Evolutionary conservation across 2,113 vertebrate species (phyloP).

Genomic region (Tympanuchus pallidicinctus): DNA sequence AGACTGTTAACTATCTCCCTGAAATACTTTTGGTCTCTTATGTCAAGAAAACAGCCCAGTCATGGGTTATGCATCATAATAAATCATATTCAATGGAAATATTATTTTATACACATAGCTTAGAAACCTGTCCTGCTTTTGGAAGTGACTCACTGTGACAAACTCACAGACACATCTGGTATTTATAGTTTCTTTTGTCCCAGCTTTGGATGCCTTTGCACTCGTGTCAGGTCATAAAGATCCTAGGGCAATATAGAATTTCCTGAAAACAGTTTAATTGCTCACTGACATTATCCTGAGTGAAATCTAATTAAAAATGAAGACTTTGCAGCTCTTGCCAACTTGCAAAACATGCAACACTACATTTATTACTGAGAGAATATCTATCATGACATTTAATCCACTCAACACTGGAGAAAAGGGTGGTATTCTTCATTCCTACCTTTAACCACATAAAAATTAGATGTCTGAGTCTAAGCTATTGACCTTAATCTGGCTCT

Average conservation of each 20-base stretch:
- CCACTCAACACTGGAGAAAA: constrained; percentile 4
- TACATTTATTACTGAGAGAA: constrained; percentile 23
- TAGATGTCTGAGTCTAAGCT: not conserved
- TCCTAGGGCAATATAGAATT: constrained; percentile 39
- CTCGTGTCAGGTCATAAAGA: constrained; percentile 16
- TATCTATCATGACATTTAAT: constrained; percentile 6
- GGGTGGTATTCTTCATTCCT: not conserved
- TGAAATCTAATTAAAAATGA: constrained; percentile 43
- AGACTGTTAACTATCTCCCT: not conserved
- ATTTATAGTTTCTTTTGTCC: constrained; percentile 63
- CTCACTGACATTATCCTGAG: constrained; percentile 39
- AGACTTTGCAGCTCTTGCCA: constrained; percentile 19
- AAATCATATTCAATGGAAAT: not conserved
- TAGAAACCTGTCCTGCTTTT: not conserved
- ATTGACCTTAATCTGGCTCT: constrained; percentile 24
- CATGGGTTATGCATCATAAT: not conserved
- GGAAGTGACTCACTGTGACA: constrained; percentile 31
- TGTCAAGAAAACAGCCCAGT: not conserved
- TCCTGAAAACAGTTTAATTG: constrained; percentile 60
- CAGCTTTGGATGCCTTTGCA: constrained; percentile 25
- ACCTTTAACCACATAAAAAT: constrained; percentile 14
- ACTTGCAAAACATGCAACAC: constrained; percentile 19
- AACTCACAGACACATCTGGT: not conserved
- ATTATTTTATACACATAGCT: not conserved
- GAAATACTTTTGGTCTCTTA: not conserved